Evolutionary conservation across 2,113 vertebrate genomes (phyloP).

Genomic region (Channa argus): DNA sequence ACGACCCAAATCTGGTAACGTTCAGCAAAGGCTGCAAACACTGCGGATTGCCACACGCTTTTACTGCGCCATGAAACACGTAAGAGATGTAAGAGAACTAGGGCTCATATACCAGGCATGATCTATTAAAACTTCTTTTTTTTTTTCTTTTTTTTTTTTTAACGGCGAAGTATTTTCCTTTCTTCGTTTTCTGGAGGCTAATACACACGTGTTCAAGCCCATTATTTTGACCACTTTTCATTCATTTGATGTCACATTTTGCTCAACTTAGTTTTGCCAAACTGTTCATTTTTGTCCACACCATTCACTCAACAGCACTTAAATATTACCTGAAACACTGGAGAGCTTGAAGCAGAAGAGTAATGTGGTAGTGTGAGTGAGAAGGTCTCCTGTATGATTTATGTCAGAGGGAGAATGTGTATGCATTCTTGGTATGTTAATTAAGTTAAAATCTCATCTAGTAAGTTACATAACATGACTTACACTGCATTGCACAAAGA

Average conservation of each 20-base stretch:
- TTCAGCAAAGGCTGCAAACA: constrained; percentile 85
- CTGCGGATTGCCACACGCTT: constrained; percentile 84
- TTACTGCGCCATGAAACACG: constrained; percentile 86
- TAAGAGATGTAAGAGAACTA: constrained; percentile 84
- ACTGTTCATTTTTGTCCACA: constrained; percentile 32
- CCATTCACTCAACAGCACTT: constrained; percentile 38
- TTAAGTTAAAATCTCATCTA: neutral
- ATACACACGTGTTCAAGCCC: constrained; percentile 44
- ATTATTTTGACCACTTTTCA: constrained; percentile 51
- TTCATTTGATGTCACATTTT: constrained; percentile 55
- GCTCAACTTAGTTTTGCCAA: constrained; percentile 32
- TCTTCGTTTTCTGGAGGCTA: constrained; percentile 42
- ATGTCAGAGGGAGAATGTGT: neutral
- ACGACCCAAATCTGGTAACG: constrained; percentile 83
- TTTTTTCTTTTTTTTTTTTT: constrained; percentile 49
- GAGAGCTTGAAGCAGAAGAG: constrained; percentile 24
- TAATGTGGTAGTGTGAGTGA: neutral
- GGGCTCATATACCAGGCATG: constrained; percentile 83
- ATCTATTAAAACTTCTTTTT: constrained; percentile 66
- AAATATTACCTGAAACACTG: constrained; percentile 38
- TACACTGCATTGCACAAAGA: no score
- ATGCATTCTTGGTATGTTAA: neutral
- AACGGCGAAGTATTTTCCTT: constrained; percentile 47
- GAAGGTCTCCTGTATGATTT: neutral
- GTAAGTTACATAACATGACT: neutral